These are phyloP conservation scores for Drosophila obscura DNA, from an alignment of 1,140 invertebrate species.

Conservation along the genomic window DNA sequence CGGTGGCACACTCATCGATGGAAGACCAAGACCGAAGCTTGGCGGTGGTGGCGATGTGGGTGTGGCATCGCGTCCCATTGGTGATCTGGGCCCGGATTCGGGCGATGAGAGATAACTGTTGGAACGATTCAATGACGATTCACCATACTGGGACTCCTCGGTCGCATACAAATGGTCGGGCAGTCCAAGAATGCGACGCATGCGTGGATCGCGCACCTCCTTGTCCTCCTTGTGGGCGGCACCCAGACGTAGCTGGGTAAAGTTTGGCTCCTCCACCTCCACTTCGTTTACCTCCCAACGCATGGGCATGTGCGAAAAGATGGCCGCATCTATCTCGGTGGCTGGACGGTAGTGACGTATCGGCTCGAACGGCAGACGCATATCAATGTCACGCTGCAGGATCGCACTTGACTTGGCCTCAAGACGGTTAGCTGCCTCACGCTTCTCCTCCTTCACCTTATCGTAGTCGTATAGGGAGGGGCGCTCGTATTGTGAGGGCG, in stretches of 20 bases:
- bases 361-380: conserved; percentile 91
- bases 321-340: conserved; percentile 92
- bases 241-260: conserved; percentile 87
- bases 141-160: not conserved
- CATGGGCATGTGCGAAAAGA: conserved; percentile 90
- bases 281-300: conserved; percentile 87
- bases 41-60: conserved; percentile 58
- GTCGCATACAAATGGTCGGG: conserved; percentile 44
- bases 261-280: conserved; percentile 89
- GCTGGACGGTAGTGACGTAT: conserved; percentile 91
- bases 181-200: conserved; percentile 89
- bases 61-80: conserved; percentile 30
- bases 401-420: conserved; percentile 7
- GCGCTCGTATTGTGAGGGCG: conserved; percentile 53
- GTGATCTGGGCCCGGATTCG: conserved; percentile 27
- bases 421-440: conserved; percentile 51
- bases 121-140: conserved; percentile 4
- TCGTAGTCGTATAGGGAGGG: conserved; percentile 73
- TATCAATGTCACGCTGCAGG: conserved; percentile 88
- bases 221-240: conserved; percentile 88
- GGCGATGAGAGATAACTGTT: conserved; percentile 55
- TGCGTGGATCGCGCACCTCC: conserved; percentile 88
- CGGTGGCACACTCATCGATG: conserved; percentile 55
- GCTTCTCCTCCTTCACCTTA: conserved; percentile 33
- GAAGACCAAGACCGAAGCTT: conserved; percentile 11